Conservation (phyloP, 37 sponge, comb jelly and placozoan species). For the Spongia lamella region DNA sequence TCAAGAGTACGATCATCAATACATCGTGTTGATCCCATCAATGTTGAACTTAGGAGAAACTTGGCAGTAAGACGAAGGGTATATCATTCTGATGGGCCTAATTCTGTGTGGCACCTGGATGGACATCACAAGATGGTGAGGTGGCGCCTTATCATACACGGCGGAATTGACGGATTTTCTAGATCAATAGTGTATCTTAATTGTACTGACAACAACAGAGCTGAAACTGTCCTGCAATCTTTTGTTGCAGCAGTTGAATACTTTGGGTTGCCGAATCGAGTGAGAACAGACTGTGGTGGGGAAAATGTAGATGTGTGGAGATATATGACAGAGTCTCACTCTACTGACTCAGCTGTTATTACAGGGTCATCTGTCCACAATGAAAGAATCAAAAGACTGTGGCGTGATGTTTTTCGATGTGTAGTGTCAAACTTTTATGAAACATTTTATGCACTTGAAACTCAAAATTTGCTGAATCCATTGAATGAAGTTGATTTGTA, state of each 20-base stretch:
- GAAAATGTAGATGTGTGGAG: conserved; percentile 44
- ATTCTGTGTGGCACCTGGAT: no score
- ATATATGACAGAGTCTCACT: conserved; percentile 29
- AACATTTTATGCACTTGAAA: conserved; percentile 18
- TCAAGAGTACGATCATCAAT: no score
- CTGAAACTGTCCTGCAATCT: conserved; percentile 34
- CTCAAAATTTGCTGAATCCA: conserved; percentile 1
- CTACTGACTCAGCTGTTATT: background rate
- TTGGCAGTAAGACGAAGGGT: no score
- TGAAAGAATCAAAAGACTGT: conserved; percentile 46
- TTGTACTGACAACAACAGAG: conserved; percentile 37
- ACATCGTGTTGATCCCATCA: no score
- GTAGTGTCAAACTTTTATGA: conserved; percentile 10
- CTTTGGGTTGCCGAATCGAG: conserved; percentile 22
- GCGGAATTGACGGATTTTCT: conserved; percentile 44
- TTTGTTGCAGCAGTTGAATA: conserved; percentile 24
- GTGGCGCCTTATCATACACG: conserved; percentile 37
- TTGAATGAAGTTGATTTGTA: conserved; percentile 40
- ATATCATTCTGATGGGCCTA: no score
- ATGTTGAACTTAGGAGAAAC: no score
- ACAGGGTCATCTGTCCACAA: conserved; percentile 34
- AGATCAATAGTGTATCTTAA: conserved; percentile 31
- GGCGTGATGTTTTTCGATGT: conserved; percentile 49
- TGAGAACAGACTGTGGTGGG: conserved; percentile 39
- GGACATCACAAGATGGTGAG: conserved; percentile 21